phyloP scores from a whole-genome alignment of 2,888 invertebrate genomes.

The Synergus gifuensis region DNA sequence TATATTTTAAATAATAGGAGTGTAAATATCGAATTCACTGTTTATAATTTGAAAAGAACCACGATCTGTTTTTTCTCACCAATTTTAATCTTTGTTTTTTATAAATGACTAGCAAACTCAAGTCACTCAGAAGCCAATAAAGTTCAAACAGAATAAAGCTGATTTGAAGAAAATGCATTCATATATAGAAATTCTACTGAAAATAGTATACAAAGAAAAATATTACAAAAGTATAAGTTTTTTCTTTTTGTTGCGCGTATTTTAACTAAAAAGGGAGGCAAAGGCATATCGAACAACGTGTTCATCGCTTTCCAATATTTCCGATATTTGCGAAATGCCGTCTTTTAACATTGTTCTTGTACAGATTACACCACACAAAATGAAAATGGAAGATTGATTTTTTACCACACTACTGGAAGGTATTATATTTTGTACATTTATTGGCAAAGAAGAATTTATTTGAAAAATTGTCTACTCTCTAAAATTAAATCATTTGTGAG shows the following conservation, averaged over 20 bases:
- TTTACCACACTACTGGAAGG: too few species aligned
- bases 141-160: too few species aligned
- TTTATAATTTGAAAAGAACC: too few species aligned
- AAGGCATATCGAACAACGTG: neutral
- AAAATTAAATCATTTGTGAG: too few species aligned
- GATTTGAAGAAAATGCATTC: too few species aligned
- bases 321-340: neutral
- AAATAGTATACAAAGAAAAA: too few species aligned
- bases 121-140: too few species aligned
- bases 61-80: too few species aligned
- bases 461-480: neutral
- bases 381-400: neutral
- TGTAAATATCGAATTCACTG: neutral
- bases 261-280: neutral
- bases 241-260: neutral
- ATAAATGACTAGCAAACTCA: too few species aligned
- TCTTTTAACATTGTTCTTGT: neutral
- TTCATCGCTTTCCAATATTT: constrained; percentile 8
- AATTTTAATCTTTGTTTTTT: too few species aligned
- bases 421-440: neutral
- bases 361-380: neutral
- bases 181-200: too few species aligned
- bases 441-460: neutral
- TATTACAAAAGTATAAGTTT: neutral
- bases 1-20: neutral